A percentile compares a stretch with the other conserved stretches of the same genome.
Evolutionary conservation across 2,113 vertebrate genomes (phyloP).

Genomic region (Saguinus midas): DNA sequence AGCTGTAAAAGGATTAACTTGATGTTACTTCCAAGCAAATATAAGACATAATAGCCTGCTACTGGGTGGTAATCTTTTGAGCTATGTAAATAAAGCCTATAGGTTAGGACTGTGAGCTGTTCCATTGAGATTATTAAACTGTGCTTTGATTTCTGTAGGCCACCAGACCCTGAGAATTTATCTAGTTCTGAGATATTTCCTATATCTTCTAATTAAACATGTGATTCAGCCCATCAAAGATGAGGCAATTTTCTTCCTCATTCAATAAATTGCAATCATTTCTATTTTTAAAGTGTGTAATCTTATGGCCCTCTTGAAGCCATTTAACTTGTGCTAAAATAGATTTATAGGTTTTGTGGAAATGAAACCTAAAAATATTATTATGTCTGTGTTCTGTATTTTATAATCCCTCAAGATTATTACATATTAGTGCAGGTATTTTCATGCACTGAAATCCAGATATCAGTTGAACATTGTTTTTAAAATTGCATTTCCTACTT

Average conservation of each 20-base stretch:
- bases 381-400: background rate
- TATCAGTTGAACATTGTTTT: background rate
- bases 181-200: background rate
- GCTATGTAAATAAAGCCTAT: background rate
- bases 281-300: background rate
- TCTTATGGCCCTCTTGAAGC: background rate
- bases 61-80: background rate
- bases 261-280: background rate
- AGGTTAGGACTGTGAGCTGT: background rate
- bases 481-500: background rate
- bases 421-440: background rate
- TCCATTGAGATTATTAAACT: background rate
- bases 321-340: constrained; percentile 4
- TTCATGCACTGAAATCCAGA: background rate
- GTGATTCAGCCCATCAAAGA: background rate
- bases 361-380: background rate
- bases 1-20: background rate
- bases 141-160: background rate
- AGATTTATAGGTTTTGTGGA: background rate
- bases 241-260: background rate
- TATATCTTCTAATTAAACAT: background rate
- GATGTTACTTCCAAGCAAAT: background rate
- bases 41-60: background rate
- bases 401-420: background rate
- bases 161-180: background rate